Evolutionary conservation across 2,113 vertebrate species (phyloP), one percentile per base, ranked within the genome.

Genomic region (Poeciliopsis turrubarensis): DNA sequence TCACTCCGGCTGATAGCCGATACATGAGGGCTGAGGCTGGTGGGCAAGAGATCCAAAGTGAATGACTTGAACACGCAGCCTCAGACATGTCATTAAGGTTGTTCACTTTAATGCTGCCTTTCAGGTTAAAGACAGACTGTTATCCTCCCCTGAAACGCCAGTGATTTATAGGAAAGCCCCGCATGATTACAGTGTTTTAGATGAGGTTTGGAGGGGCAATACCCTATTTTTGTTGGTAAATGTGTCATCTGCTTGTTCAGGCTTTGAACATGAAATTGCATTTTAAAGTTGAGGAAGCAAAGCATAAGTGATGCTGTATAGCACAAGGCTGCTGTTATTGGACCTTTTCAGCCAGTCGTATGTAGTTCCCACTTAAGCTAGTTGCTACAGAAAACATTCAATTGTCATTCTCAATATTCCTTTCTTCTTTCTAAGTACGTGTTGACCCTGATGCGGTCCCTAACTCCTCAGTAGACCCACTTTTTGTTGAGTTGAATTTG

Each of bases 61-160:
- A 85, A 65, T 89, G 84, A 87, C 75, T 75, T 44, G 41, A 81
- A 78, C 75, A 68, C 78, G 78, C 78, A 80, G 75, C 67, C 73
- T 75, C 63, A 92, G 89, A 84, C 88, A 17, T 92, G 60, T 90
- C 82, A 90, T 92, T 89, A 89, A 65, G 62, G 47, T 84, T 92
- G 83, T 92, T 91, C 71, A 70, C 83, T 90, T 78, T 87, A 91
- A 89, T 62, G 72, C 83, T 37, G 78, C 62, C 80, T 90, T 80
- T 87, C 34, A 32, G 73, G 34, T 73, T 78, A 79, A 83, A 86
- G 78, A 80, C 51, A 29, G 68, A 71, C 85, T 78, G 39, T 88
- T 88, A 80, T 83, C 87, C 84, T 78, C 85, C 86, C 70, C 72
- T 68, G 54, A 12, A 80, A 79, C 71, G 70, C 39, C 12, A 84